A percentile compares a stretch with the other conserved stretches of the same genome.
Conservation (phyloP, 1,140 invertebrate species). For the Drosophila kanapiae region DNA sequence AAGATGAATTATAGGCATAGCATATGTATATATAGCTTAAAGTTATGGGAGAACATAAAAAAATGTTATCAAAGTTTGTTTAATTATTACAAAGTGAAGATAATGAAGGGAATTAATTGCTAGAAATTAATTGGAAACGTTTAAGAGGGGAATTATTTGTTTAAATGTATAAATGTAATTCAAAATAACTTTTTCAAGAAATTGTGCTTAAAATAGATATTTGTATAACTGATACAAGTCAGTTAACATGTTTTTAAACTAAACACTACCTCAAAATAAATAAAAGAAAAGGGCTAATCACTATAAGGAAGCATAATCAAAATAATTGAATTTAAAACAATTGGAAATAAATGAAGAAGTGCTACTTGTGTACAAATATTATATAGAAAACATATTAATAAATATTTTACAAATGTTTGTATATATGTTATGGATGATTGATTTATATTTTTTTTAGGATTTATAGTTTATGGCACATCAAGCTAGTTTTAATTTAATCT, state of each 20-base stretch:
- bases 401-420: neutral
- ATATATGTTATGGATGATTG: no score
- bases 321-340: neutral
- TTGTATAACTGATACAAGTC: neutral
- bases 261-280: neutral
- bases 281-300: neutral
- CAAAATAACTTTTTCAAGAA: neutral
- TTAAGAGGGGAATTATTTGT: neutral
- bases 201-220: neutral
- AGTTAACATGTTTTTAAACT: neutral
- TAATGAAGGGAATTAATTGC: neutral
- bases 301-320: neutral
- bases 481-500: constrained; percentile 8
- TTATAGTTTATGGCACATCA: neutral
- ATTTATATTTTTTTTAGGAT: no score
- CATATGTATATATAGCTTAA: neutral
- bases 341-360: no score
- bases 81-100: neutral
- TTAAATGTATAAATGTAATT: neutral
- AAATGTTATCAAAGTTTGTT: neutral
- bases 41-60: neutral
- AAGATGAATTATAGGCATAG: constrained; percentile 13
- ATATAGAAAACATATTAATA: neutral
- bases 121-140: neutral
- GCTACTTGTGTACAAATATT: neutral